These are phyloP conservation scores for Morphnarchus princeps DNA, from an alignment of 2,113 vertebrate genomes.

Conservation along the genomic window DNA sequence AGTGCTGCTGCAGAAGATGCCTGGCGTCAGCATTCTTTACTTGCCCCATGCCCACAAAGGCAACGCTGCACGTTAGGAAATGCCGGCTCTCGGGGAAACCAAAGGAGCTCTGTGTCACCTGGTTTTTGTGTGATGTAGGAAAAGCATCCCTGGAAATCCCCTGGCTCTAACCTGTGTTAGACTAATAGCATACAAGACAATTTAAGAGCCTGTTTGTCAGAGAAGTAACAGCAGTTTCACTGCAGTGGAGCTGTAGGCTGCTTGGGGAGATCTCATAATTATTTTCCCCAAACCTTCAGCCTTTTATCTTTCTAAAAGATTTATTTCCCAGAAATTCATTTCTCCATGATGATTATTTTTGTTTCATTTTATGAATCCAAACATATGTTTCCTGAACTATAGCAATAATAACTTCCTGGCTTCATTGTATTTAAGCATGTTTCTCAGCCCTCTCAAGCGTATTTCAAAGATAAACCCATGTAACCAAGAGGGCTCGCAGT, in stretches of 20 bases:
- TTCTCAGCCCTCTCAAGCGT: neutral
- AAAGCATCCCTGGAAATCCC: neutral
- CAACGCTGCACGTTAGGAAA: fast-evolving
- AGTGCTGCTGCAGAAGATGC: neutral
- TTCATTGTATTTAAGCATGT: neutral
- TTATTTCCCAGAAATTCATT: neutral
- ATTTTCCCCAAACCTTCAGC: neutral
- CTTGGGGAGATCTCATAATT: neutral
- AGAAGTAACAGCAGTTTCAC: neutral
- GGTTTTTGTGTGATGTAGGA: neutral
- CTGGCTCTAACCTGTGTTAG: neutral
- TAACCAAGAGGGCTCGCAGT: neutral
- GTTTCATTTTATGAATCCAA: neutral
- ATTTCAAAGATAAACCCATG: neutral
- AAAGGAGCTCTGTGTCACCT: neutral
- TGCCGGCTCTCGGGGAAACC: neutral
- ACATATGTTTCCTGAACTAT: neutral
- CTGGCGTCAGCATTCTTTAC: neutral
- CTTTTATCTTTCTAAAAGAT: neutral
- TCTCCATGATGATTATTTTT: neutral
- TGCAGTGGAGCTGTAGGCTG: neutral
- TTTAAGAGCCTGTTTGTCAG: neutral
- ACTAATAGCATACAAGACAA: too few species aligned
- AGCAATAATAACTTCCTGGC: neutral
- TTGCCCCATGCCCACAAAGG: neutral